Conservation (phyloP, 2,888 invertebrate species). For the Drosophila melanosoma region DNA sequence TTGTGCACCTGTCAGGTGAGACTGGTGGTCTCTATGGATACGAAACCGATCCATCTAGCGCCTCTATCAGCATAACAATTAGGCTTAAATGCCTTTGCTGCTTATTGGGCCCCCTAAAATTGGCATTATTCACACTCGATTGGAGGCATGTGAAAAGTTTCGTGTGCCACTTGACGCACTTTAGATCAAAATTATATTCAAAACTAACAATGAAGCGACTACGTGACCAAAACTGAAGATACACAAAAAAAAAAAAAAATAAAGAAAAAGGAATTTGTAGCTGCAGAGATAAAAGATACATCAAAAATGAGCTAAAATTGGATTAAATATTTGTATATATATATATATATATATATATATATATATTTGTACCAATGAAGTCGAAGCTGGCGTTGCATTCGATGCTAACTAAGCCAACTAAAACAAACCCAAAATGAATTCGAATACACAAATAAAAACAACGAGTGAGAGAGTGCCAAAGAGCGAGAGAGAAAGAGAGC, state of each 20-base stretch:
- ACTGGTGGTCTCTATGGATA: conserved; percentile 45
- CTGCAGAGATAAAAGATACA: conserved; percentile 17
- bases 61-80: conserved; percentile 80
- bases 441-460: conserved; percentile 66
- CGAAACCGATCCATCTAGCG: conserved; percentile 79
- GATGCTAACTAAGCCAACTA: conserved; percentile 46
- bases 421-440: conserved; percentile 61
- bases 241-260: conserved; percentile 1
- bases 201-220: conserved; percentile 41
- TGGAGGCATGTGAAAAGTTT: conserved; percentile 72
- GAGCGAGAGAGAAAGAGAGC: conserved; percentile 21
- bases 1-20: conserved; percentile 79
- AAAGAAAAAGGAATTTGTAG: conserved; percentile 1
- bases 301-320: conserved; percentile 15
- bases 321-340: conserved; percentile 3
- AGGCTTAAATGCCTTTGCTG: conserved; percentile 68
- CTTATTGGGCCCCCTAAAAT: conserved; percentile 61
- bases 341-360: neutral
- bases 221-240: conserved; percentile 63
- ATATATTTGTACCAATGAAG: neutral
- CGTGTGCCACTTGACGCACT: conserved; percentile 18
- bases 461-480: conserved; percentile 18
- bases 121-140: conserved; percentile 79
- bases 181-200: conserved; percentile 67
- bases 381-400: conserved; percentile 58